These are phyloP conservation scores for Upupa epops DNA, from an alignment of 2,113 vertebrate species.

Conservation along the genomic window DNA sequence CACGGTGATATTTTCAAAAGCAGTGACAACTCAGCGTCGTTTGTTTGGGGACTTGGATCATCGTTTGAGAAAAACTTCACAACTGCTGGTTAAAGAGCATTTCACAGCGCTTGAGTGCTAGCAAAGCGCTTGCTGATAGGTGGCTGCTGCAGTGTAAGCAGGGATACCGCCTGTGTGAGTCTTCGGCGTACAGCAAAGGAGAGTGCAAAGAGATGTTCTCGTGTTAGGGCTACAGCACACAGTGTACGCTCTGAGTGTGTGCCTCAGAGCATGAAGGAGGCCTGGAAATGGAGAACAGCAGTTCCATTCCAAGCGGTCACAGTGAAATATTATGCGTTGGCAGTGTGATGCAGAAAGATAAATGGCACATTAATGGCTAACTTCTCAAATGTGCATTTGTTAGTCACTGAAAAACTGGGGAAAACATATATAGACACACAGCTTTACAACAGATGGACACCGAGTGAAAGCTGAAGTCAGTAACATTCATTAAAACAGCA, in stretches of 20 bases:
- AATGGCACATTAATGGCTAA: conserved; percentile 11
- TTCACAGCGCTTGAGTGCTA: background rate
- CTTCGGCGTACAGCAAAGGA: background rate
- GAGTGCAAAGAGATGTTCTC: background rate
- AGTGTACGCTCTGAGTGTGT: background rate
- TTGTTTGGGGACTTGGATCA: conserved; percentile 51
- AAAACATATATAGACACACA: background rate
- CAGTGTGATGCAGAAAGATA: background rate
- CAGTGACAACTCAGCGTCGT: background rate
- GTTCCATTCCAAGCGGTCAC: background rate
- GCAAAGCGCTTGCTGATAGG: background rate
- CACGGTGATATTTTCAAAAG: conserved; percentile 57
- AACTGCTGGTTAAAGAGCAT: background rate
- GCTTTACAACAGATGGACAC: conserved; percentile 42
- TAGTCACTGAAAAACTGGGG: background rate
- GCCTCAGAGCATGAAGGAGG: background rate
- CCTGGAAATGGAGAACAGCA: background rate
- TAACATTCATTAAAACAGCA: conserved; percentile 43
- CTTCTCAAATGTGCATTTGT: conserved; percentile 36
- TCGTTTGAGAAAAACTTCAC: conserved; percentile 41
- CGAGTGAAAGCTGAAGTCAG: conserved; percentile 33
- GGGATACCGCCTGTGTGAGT: background rate
- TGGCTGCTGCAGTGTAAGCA: background rate
- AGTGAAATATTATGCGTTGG: background rate
- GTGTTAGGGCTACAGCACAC: background rate